phyloP scores from a whole-genome alignment of 2,797 vertebrate species.

The Eremophila alpestris region DNA sequence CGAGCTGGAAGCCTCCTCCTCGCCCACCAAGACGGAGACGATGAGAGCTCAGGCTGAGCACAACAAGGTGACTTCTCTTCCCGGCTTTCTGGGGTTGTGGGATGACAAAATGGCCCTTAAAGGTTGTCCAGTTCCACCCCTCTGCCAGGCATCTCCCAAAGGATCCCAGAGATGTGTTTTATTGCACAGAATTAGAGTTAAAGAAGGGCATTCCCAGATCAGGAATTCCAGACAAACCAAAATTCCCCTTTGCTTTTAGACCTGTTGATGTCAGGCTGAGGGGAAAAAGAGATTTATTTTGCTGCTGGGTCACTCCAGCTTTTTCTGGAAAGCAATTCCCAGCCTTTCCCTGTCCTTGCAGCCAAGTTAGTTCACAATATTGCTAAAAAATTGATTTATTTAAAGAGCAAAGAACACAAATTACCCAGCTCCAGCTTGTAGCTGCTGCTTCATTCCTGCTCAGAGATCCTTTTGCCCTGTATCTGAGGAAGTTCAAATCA shows the following conservation, averaged over 20 bases:
- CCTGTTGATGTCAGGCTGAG: not conserved
- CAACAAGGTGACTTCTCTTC: conserved; percentile 85
- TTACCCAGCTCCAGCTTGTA: not conserved
- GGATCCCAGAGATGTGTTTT: not conserved
- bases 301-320: not conserved
- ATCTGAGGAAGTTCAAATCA: not conserved
- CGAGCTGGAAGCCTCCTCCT: conserved; percentile 77
- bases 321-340: not conserved
- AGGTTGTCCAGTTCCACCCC: not conserved
- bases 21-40: conserved; percentile 87
- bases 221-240: not conserved
- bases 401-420: not conserved
- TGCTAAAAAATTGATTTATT: not conserved
- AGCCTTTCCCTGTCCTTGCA: not conserved
- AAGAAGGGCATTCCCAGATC: not conserved
- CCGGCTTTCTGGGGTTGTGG: accelerated
- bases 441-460: not conserved
- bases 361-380: not conserved
- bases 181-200: not conserved
- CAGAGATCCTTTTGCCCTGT: not conserved
- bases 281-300: not conserved
- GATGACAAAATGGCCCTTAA: too few species aligned
- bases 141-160: not conserved
- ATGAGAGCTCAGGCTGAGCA: conserved; percentile 89
- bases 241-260: not conserved